Base-by-base conservation (phyloP, 1,140 invertebrate species). In the Cydia splendana region DNA sequence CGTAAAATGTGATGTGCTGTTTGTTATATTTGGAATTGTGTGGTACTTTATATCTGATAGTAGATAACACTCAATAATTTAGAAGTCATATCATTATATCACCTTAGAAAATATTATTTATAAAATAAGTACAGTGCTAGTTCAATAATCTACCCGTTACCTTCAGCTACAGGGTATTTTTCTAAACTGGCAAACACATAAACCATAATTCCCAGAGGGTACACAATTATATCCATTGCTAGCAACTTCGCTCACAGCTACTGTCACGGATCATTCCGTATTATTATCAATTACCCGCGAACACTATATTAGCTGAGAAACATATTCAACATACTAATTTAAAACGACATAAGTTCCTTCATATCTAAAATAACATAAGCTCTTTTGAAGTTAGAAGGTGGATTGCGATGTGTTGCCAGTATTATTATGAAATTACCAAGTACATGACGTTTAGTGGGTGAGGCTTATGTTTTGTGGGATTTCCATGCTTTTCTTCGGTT, bases 211-310 rank as follows among this genome's bases (percentile, higher is more conserved):
- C 76, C 76, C 77, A 80, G 77, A 65, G 45, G 75, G 38, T 78
- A 74, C 42, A 78, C 79, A 77, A 81, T 84, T 83, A 81, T 79
- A 80, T 77, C 82, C 81, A 78, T 80, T 84, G 84, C 80, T 82
- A 84, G 78, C 85, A 28, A 86, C 82, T 84, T 80, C 81, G 89
- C 89, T 90, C 77, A 83, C 83, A 88, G 88, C 89, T 88, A 88
- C 88, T 90, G 89, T 88, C 86, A 90, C 84, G 90, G 84, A 84
- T 89, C 86, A 90, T 92, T 89, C 86, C 87, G 84, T 87, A 82
- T 90, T 85, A 92, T 91, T 92, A 92, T 87, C 87, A 89, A 92
- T 91, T 92, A 91, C 84, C 75, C 79, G 83, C 83, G 84, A 86
- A 87, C 80, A 75, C 81, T 76, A 79, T 80, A 79, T 85, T 78